Base-by-base conservation (phyloP, 2,113 vertebrate genomes). In the Plotosus lineatus region DNA sequence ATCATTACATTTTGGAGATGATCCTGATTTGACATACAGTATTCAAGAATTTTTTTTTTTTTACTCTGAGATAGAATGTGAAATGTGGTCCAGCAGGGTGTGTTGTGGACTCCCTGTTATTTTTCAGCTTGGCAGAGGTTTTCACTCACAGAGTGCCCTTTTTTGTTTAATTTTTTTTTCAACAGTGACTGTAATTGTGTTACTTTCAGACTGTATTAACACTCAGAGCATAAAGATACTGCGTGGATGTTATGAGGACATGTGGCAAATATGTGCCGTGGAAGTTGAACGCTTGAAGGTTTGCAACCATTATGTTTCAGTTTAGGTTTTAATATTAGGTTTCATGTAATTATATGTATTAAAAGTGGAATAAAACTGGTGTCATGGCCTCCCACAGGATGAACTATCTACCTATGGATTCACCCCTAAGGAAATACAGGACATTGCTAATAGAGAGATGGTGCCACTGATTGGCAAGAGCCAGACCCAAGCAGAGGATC, bases 281-380 rank as follows among this genome's bases (percentile, higher is more conserved):
- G 86, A 89, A 26, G 77, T 91, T 56, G 87, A 95, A 80, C 2
- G 3, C 0, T 92, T 88, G 83, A 90, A 94, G 96, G 96, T 97
- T 55, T 42, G 42, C 56, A 0, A 1, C 12, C 17, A n/a, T 66
- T 42, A 7, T 31, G 4, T 66, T 9, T 7, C 4, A n/a, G 21
- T 65, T 44, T 23, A 33, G 17, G 15, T 75, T 75, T 53, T 73
- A 46, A 19, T 50, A 50, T 36, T 48, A n/a, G n/a, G n/a, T n/a
- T n/a, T 36, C 28, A 9, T 68, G 60, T 65, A 38, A 75, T 58
- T 33, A 79, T 63, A 23, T 58, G 6, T 66, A 17, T 28, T 14
- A 36, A 48, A 31, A 74, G 5, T 15, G 8, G 23, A 68, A 40
- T 50, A 56, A 50, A 0, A 69, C 1, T 81, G 75, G 14, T 50